A percentile compares a stretch with the other conserved stretches of the same genome.
phyloP scores from a whole-genome alignment of 2,113 vertebrate species.

The Peucedramus taeniatus region DNA sequence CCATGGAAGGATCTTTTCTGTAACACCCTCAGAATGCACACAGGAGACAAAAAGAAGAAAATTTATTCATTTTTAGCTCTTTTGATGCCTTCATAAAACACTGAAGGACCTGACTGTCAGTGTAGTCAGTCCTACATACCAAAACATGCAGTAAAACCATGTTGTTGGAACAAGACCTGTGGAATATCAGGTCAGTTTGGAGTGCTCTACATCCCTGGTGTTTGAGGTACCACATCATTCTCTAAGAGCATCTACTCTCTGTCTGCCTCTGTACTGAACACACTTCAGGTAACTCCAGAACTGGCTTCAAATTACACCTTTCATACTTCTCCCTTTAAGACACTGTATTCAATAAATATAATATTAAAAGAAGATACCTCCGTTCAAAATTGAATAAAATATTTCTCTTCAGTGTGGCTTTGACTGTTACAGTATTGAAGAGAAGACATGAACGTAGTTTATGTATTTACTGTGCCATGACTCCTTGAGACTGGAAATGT shows the following conservation, averaged over 20 bases:
- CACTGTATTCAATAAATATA: not conserved
- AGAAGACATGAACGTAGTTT: not conserved
- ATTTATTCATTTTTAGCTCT: not conserved
- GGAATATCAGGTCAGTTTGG: not conserved
- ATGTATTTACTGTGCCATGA: not conserved
- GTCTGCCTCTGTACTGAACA: not conserved
- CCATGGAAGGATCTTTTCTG: not conserved
- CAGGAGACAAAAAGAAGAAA: rapidly evolving
- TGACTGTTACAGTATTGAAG: not conserved
- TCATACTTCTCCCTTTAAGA: not conserved
- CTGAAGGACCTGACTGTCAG: not conserved
- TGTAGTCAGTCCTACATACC: not conserved
- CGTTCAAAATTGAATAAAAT: not conserved
- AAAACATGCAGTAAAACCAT: not conserved
- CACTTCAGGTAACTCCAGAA: not conserved
- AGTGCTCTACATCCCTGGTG: not conserved
- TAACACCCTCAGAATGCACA: not conserved
- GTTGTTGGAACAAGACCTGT: not conserved
- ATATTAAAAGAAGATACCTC: not conserved
- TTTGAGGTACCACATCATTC: not conserved
- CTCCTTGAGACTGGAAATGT: not conserved
- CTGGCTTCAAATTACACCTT: not conserved
- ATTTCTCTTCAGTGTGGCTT: not conserved
- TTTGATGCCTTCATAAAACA: not conserved
- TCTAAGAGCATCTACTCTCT: not conserved